Conservation (phyloP, 1,140 invertebrate genomes). For the Drosophila tristis region DNA sequence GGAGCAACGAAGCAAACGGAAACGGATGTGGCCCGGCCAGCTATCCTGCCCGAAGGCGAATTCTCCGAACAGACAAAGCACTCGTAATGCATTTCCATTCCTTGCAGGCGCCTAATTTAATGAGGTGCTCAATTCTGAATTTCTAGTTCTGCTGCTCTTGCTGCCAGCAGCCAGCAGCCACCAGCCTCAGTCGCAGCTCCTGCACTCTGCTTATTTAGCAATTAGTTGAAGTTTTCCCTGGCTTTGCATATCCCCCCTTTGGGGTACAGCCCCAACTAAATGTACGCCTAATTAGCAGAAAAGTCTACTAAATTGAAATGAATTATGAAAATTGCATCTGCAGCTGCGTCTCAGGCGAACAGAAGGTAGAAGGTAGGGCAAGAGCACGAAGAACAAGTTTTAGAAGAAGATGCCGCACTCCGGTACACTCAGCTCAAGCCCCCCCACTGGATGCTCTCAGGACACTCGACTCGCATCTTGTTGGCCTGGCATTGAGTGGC, state of each 20-base stretch:
- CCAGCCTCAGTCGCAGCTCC: background rate
- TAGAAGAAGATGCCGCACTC: background rate
- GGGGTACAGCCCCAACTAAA: conserved; percentile 44
- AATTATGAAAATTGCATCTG: conserved; percentile 73
- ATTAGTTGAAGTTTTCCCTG: conserved; percentile 34
- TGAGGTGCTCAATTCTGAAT: conserved; percentile 12
- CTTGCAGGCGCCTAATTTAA: conserved; percentile 58
- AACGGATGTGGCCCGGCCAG: conserved; percentile 56
- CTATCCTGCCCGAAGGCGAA: conserved; percentile 38
- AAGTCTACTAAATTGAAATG: conserved; percentile 55
- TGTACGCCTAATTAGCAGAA: conserved; percentile 67
- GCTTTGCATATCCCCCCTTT: conserved; percentile 6
- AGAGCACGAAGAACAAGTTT: background rate
- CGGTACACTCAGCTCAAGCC: conserved; percentile 1
- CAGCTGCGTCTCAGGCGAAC: conserved; percentile 39
- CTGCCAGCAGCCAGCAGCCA: background rate
- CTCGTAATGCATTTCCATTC: conserved; percentile 42
- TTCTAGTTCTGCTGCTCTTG: background rate
- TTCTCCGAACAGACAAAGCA: conserved; percentile 47
- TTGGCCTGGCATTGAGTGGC: conserved; percentile 71
- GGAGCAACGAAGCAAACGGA: conserved; percentile 30
- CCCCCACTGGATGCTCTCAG: no score
- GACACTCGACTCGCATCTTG: conserved; percentile 22
- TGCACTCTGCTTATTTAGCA: conserved; percentile 30
- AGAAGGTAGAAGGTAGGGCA: background rate